Evolutionary conservation across 2,888 invertebrate species (phyloP), one percentile per base, ranked within the genome.

Genomic region (Drosophila kokeensis): DNA sequence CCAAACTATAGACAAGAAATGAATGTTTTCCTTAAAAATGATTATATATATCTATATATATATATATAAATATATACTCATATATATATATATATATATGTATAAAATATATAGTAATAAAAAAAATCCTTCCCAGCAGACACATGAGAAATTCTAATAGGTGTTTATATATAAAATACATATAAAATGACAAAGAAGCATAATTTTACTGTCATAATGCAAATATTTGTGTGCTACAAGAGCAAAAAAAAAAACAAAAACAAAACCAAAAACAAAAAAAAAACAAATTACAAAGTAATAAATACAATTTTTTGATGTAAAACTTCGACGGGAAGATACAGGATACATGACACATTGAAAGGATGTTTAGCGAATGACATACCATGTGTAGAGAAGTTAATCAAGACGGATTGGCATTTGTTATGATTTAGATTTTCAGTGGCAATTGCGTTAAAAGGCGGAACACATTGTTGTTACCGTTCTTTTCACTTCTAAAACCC

Each of bases 151-250:
- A 75, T 84, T 84, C 87, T 83, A 72, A 76, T 83, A 83, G 88
- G 70, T 84, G 88, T 84, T 84, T 84, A 84, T 85, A 88, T 74
- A 82, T 81, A 45, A 80, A 80, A 64, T 70, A 79, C 67, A 77
- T 72, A 79, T 70, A 63, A 69, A 73, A 69, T 48, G 65, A 59
- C 59, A 69, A 78, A 73, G 74, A 45, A 75, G 71, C 83, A 79
- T 80, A 85, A 82, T 87, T 84, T 87, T 77, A 85, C 82, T 84
- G 88, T 88, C 86, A 81, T 73, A 83, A 85, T 60, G 76, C 74
- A 82, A 79, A 81, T 81, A 83, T 85, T 77, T 80, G 83, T 80
- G 75, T 81, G 76, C 77, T 60, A 67, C 49, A 60, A 68, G 61
- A 71, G 53, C 65, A 79, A 53, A 30, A 52, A 64, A 52, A 50